phyloP scores from a whole-genome alignment of 1,140 invertebrate genomes.

The Adelges cooleyi region DNA sequence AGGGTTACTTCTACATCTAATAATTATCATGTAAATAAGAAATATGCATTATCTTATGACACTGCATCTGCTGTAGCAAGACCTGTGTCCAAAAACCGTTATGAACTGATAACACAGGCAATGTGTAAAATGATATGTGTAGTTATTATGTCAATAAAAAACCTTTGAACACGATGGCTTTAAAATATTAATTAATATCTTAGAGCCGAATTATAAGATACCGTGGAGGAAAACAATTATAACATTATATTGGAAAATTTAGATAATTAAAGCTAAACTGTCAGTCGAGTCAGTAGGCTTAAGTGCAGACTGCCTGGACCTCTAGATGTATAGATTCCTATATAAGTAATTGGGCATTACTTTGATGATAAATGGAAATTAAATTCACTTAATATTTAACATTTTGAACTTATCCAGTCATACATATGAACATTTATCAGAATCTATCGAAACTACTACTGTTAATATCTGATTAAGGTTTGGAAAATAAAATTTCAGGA shows the following conservation, averaged over 20 bases:
- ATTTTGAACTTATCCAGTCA: neutral
- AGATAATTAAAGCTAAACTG: neutral
- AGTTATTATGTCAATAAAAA: neutral
- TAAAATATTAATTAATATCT: neutral
- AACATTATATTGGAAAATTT: neutral
- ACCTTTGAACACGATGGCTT: neutral
- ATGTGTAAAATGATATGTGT: neutral
- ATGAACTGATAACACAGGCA: too few relatives aligned
- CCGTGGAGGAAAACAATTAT: neutral
- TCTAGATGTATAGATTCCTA: slow-evolving; percentile 1
- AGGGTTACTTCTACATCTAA: too few relatives aligned
- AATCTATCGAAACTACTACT: neutral
- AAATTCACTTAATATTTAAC: neutral
- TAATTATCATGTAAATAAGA: neutral
- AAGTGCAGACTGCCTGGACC: slow-evolving; percentile 2
- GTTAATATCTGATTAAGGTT: neutral
- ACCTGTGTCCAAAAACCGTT: neutral
- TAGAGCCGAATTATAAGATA: neutral
- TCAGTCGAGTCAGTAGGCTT: neutral
- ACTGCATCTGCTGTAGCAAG: neutral
- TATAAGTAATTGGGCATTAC: neutral
- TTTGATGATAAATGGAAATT: neutral
- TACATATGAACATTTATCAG: neutral
- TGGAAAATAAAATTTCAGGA: neutral
- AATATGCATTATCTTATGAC: neutral